Base-by-base conservation (phyloP, 2,113 vertebrate genomes). In the Sclerurus mexicanus region DNA sequence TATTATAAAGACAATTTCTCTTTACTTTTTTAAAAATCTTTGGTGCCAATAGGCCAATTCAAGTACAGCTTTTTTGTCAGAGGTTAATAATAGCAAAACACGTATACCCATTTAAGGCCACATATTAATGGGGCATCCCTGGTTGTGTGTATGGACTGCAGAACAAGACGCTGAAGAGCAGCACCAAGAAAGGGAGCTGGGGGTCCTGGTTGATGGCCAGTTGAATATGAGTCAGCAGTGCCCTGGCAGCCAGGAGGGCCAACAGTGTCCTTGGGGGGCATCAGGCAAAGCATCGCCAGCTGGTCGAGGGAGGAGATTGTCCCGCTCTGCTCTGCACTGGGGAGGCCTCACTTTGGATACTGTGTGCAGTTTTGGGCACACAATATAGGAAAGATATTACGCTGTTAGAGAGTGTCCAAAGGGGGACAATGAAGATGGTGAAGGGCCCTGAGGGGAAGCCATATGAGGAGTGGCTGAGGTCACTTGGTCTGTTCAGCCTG, bases 131-230 rank as follows among this genome's bases (percentile, higher is more conserved):
- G 23, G 11, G 17, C 49, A 63, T 21, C 31, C 20, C n/a, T 40
- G 16, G n/a, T 4, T 71, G 24, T 42, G 40, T 56, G 30, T 31
- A 25, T 1, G 42, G 13, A 72, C 10, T 21, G 63, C 35, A 35
- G 30, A 72, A 64, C 4, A 49, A 63, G 40, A 8, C 9, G 6
- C 20, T 63, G 49, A n/a, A 63, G 56, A 56, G 40, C 56, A 5
- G 6, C 13, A 58, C 56, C 25, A 21, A 24, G 30, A 87, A 78
- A 30, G 14, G 30, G 47, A 3, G 28, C n/a, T n/a, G 23, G 24
- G 19, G 8, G 23, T 46, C 12, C 47, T 63, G 20, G 5, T 25
- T 0, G 0, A 3, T 17, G n/a, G 4, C 39, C 47, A n/a, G n/a
- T 1, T 39, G 47, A 47, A 39, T 10, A 16, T 2, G 28, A 69